Percentiles rank a stretch among this genome's conserved stretches.
These are phyloP conservation scores for Pammene fasciana DNA, from an alignment of 2,888 invertebrate species.

Conservation along the genomic window DNA sequence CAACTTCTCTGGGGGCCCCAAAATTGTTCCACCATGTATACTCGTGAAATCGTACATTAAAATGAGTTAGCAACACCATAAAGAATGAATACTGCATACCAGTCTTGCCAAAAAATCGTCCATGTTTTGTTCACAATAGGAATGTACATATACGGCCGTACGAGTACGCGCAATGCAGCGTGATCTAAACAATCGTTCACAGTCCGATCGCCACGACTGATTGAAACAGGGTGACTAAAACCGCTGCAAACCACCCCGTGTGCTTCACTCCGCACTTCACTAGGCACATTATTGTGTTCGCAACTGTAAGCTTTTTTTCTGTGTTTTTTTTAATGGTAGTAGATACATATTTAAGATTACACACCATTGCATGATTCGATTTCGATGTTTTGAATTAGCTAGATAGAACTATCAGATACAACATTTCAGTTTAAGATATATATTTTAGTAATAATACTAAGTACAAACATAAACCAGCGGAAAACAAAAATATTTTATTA, in stretches of 20 bases:
- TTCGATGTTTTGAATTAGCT: background rate
- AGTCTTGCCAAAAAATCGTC: background rate
- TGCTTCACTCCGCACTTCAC: background rate
- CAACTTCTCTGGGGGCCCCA: too few relatives aligned
- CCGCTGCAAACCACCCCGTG: constrained; percentile 21
- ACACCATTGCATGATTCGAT: background rate
- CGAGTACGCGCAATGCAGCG: constrained; percentile 20
- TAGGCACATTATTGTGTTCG: constrained; percentile 3
- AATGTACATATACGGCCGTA: background rate
- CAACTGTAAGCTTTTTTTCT: background rate
- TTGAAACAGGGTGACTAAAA: constrained; percentile 19
- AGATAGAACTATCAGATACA: too few relatives aligned
- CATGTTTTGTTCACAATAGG: constrained; percentile 21
- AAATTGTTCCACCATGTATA: too few relatives aligned
- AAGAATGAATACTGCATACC: background rate
- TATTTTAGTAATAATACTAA: too few relatives aligned
- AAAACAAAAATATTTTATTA: too few relatives aligned
- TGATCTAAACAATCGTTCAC: constrained; percentile 26
- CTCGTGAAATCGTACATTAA: background rate
- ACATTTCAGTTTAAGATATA: too few relatives aligned
- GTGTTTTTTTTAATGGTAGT: background rate
- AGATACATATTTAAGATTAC: too few relatives aligned
- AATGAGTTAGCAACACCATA: background rate
- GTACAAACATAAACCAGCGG: too few relatives aligned
- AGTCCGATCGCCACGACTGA: constrained; percentile 25